Conservation (phyloP, 1,140 invertebrate species). For the Pissodes strobi region DNA sequence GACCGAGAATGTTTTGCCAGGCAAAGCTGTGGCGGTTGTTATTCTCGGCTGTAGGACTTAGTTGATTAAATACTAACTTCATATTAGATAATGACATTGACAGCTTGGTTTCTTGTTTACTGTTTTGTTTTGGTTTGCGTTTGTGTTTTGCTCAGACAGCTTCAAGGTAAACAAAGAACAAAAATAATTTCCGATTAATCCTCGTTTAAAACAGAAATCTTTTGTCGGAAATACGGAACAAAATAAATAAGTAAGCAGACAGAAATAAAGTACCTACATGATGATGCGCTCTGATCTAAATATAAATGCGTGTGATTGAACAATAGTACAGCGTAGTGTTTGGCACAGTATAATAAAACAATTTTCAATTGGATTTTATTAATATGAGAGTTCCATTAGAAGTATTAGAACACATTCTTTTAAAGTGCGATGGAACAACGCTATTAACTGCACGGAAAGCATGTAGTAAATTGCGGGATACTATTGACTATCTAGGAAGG, state of each 20-base stretch:
- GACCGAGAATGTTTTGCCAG: no score
- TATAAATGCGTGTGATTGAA: slow-evolving; percentile 24
- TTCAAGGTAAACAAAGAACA: slow-evolving; percentile 23
- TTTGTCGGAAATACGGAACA: slow-evolving; percentile 28
- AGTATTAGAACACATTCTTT: slow-evolving; percentile 49
- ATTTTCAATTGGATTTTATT: no score
- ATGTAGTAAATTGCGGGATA: slow-evolving; percentile 36
- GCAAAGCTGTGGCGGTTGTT: no score
- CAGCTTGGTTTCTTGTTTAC: slow-evolving; percentile 8
- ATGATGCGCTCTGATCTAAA: slow-evolving; percentile 36
- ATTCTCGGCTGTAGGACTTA: no score
- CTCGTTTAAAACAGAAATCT: slow-evolving; percentile 6
- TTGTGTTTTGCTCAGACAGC: slow-evolving; percentile 5
- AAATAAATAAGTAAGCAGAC: slow-evolving; percentile 22
- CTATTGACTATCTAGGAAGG: slow-evolving; percentile 45
- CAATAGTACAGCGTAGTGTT: slow-evolving; percentile 7
- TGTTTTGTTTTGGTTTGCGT: slow-evolving; percentile 4
- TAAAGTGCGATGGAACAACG: slow-evolving; percentile 49
- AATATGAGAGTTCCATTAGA: slow-evolving; percentile 46
- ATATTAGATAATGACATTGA: neutral
- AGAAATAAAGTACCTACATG: slow-evolving; percentile 17
- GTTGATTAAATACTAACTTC: no score
- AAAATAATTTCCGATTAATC: slow-evolving; percentile 22
- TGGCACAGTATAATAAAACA: slow-evolving; percentile 25
- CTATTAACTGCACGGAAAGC: slow-evolving; percentile 43